Base-by-base conservation (phyloP, 2,113 vertebrate genomes). In the Lasiurus cinereus region DNA sequence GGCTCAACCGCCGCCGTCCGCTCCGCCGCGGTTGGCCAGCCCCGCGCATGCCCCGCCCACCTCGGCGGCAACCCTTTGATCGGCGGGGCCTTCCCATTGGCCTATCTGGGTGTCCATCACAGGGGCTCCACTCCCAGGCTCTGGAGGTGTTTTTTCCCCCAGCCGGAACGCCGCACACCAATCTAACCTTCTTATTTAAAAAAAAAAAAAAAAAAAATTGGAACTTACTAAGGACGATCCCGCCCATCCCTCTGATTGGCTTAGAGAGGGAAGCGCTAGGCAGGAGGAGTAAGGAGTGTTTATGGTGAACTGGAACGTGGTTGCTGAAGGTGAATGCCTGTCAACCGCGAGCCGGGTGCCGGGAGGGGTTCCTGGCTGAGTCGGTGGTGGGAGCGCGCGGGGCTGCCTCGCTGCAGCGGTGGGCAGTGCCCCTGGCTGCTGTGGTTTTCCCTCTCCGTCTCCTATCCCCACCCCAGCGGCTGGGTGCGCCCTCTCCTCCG, bases 241-340 rank as follows among this genome's bases (percentile, higher is more conserved):
- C 92, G 88, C 96, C 96, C 96, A 83, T 92, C 22, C 84, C 39
- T 85, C 83, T 94, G 90, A 97, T 90, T 97, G 97, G 97, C 16
- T 94, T 33, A 24, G 39, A 67, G 56, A 39, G 18, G 62, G 24
- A 67, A 77, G 50, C 54, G 27, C 19, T 64, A 82, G 94, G 88
- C 94, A 69, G 93, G 92, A 93, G 77, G 21, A 90, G 48, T 69
- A 69, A 56, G 48, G 48, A 93, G 74, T 97, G 97, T 96, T 97
- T 95, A 96, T 64, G 54, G 59, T 82, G 67, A 94, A 76, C 70
- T 46, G 77, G 59, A 88, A 84, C 52, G 29, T 83, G 80, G 76
- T 95, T 96, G 92, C 15, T 36, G 31, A 83, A 90, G 15, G 82
- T 46, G 54, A 16, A 31, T 72, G 94, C 95, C 95, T 19, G 36